Evolutionary conservation across 2,797 vertebrate genomes (phyloP).

Genomic region (Halcyon badia): DNA sequence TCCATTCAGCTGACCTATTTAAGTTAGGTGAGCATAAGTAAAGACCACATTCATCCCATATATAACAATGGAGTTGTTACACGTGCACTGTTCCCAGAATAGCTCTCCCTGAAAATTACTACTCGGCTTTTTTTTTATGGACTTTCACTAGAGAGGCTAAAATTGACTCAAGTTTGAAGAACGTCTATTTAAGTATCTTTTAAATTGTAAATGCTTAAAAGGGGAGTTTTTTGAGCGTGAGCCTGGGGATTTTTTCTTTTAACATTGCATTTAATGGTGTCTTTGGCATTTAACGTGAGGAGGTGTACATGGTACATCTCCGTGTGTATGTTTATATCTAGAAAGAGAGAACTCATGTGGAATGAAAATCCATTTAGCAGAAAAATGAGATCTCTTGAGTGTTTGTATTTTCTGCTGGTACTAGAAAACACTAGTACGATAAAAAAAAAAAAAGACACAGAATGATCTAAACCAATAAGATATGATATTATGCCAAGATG

Average conservation of each 20-base stretch:
- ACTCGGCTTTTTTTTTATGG: conserved; percentile 26
- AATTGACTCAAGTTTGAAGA: conserved; percentile 70
- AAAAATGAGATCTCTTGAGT: conserved; percentile 72
- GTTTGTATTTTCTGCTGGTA: conserved; percentile 74
- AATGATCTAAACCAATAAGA: conserved; percentile 77
- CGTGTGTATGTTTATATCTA: conserved; percentile 64
- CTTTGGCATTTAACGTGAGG: conserved; percentile 65
- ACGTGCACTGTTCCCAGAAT: conserved; percentile 7
- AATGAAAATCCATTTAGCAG: conserved; percentile 75
- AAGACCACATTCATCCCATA: not conserved
- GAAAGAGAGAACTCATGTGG: conserved; percentile 65
- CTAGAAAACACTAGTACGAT: conserved; percentile 71
- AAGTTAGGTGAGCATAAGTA: not conserved
- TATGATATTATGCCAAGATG: conserved; percentile 76
- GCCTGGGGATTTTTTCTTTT: conserved; percentile 66
- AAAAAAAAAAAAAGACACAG: conserved; percentile 45
- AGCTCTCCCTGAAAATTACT: conserved; percentile 22
- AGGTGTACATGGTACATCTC: conserved; percentile 51
- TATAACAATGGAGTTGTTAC: conserved; percentile 1
- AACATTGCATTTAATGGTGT: conserved; percentile 62
- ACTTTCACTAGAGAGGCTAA: conserved; percentile 51
- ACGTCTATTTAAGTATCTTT: conserved; percentile 59
- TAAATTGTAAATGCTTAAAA: conserved; percentile 64
- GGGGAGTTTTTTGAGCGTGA: not conserved
- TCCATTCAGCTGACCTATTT: conserved; percentile 43